Conservation (phyloP, 2,113 vertebrate species). For the Oxyruncus cristatus region DNA sequence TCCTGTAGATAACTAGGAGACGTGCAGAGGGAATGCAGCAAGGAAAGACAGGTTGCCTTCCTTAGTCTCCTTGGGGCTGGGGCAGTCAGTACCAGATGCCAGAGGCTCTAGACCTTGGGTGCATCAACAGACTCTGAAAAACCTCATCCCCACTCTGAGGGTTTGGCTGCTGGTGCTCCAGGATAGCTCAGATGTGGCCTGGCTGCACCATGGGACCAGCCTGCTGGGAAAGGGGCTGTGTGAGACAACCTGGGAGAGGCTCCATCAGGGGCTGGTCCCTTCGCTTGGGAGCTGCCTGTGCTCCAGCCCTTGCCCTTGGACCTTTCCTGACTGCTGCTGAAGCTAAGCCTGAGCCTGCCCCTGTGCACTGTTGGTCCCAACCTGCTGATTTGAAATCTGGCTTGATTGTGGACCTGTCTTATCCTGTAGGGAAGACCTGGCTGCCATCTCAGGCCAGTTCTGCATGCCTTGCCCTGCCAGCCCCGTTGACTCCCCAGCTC, state of each 20-base stretch:
- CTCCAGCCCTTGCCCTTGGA: not conserved
- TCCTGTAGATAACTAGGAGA: not conserved
- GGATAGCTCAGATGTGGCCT: accelerated
- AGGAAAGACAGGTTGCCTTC: not conserved
- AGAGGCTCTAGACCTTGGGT: not conserved
- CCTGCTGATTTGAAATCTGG: not conserved
- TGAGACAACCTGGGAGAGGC: not conserved
- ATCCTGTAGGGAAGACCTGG: not conserved
- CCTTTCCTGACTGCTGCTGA: not conserved
- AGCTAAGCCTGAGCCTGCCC: accelerated
- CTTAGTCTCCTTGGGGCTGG: not conserved
- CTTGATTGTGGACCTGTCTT: not conserved
- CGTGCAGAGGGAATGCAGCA: not conserved
- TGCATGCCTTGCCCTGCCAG: not conserved
- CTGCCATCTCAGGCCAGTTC: not conserved
- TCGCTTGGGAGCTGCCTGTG: accelerated
- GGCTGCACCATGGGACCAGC: not conserved
- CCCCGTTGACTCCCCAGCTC: accelerated
- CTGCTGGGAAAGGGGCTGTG: not conserved
- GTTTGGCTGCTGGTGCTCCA: not conserved
- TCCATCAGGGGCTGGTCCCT: too few species aligned
- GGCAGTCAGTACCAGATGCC: not conserved
- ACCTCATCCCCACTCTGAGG: accelerated
- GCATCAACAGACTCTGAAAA: not conserved
- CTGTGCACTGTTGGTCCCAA: not conserved